Evolutionary conservation across 2,888 invertebrate species (phyloP).

Genomic region (Melanargia galathea): DNA sequence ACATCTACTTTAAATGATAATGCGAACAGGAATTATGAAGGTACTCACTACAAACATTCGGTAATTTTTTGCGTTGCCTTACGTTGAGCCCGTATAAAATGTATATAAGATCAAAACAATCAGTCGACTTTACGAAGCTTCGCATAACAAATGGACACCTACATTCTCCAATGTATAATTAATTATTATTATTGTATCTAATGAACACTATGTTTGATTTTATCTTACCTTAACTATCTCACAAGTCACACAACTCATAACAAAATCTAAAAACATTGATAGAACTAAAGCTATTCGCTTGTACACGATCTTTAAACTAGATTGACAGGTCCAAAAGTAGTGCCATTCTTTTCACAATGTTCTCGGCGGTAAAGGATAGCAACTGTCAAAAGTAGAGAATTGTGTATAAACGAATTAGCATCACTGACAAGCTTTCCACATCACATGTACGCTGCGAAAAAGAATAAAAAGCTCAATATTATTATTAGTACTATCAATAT

Average conservation of each 20-base stretch:
- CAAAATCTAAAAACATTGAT: not conserved
- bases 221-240: constrained; percentile 12
- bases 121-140: constrained; percentile 12
- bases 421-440: no score
- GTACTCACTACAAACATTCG: no score
- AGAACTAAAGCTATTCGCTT: not conserved
- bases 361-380: not conserved
- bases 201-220: constrained; percentile 37
- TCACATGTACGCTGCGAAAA: no score
- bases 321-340: no score
- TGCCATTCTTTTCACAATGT: not conserved
- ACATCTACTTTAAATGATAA: no score
- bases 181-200: constrained; percentile 41
- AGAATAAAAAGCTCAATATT: not conserved
- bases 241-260: no score
- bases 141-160: constrained; percentile 36
- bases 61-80: not conserved
- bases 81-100: not conserved
- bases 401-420: no score
- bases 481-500: not conserved
- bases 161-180: constrained; percentile 27
- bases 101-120: not conserved
- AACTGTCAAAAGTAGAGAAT: no score
- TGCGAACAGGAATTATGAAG: no score
- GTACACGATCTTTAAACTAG: no score